These are phyloP conservation scores for Vanessa atalanta DNA, from an alignment of 1,140 invertebrate species.

Conservation along the genomic window DNA sequence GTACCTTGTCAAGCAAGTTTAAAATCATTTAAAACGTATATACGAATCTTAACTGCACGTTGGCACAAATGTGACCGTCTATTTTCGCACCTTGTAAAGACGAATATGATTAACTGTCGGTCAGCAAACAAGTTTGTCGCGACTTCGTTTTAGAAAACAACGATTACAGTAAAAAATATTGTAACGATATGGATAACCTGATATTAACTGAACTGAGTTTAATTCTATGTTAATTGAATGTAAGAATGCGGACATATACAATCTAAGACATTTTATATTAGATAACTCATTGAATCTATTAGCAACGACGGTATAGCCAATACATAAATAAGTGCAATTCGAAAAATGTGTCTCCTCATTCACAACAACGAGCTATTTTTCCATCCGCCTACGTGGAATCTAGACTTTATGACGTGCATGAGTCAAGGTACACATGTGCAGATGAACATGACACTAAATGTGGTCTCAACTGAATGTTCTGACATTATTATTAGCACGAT, in stretches of 20 bases:
- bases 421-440: slow-evolving; percentile 33
- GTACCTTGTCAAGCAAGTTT: neutral
- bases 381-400: slow-evolving; percentile 30
- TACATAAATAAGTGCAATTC: slow-evolving; percentile 28
- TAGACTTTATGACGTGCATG: slow-evolving; percentile 33
- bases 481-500: slow-evolving; percentile 64
- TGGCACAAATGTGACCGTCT: neutral
- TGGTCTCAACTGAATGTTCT: slow-evolving; percentile 50
- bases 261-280: slow-evolving; percentile 25
- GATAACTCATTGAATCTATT: slow-evolving; percentile 20
- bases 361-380: slow-evolving; percentile 24
- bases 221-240: slow-evolving; percentile 9
- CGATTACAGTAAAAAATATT: neutral
- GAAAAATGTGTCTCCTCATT: slow-evolving; percentile 34
- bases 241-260: slow-evolving; percentile 33
- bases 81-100: neutral
- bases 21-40: neutral
- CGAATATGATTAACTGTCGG: neutral
- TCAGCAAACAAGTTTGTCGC: neutral
- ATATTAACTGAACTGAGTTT: neutral
- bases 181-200: neutral
- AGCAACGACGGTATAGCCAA: neutral
- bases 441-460: slow-evolving; percentile 45
- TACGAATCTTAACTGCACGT: neutral
- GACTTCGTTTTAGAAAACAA: neutral